A percentile compares a stretch with the other conserved stretches of the same genome.
Evolutionary conservation across 2,797 vertebrate genomes (phyloP).

Genomic region (Xenentodon cancila): DNA sequence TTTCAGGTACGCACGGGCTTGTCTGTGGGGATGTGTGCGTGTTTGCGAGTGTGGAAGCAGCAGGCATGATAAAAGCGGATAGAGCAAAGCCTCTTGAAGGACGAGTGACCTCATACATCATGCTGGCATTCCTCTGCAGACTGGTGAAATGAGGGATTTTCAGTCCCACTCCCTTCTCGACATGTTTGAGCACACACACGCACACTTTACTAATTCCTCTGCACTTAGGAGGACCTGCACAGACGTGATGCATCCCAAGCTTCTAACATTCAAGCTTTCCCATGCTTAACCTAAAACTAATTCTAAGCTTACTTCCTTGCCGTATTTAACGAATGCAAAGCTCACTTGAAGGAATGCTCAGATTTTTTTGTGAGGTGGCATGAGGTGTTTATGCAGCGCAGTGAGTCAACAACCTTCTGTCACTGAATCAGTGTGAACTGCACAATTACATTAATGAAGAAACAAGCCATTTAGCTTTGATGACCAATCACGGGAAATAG

Average conservation of each 20-base stretch:
- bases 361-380: conserved; percentile 4
- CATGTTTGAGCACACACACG: conserved; percentile 3
- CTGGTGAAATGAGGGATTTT: conserved; percentile 72
- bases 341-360: not conserved
- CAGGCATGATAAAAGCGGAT: conserved; percentile 53
- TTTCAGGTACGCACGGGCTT: conserved; percentile 53
- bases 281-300: not conserved
- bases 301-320: not conserved
- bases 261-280: not conserved
- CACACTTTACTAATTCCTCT: not conserved
- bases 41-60: conserved; percentile 30
- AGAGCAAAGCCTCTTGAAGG: conserved; percentile 73
- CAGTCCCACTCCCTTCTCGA: conserved; percentile 38
- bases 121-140: conserved; percentile 57
- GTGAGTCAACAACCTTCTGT: conserved; percentile 19
- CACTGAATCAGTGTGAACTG: conserved; percentile 1
- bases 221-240: conserved; percentile 12
- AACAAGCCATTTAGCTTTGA: not conserved
- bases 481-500: not conserved
- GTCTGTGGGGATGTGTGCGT: conserved; percentile 33
- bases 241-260: conserved; percentile 2
- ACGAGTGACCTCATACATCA: conserved; percentile 75
- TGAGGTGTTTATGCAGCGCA: conserved; percentile 11
- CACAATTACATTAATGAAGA: not conserved
- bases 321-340: not conserved